A percentile compares a stretch with the other conserved stretches of the same genome.
These are phyloP conservation scores for Archips xylosteana DNA, from an alignment of 2,888 invertebrate genomes.

Conservation along the genomic window DNA sequence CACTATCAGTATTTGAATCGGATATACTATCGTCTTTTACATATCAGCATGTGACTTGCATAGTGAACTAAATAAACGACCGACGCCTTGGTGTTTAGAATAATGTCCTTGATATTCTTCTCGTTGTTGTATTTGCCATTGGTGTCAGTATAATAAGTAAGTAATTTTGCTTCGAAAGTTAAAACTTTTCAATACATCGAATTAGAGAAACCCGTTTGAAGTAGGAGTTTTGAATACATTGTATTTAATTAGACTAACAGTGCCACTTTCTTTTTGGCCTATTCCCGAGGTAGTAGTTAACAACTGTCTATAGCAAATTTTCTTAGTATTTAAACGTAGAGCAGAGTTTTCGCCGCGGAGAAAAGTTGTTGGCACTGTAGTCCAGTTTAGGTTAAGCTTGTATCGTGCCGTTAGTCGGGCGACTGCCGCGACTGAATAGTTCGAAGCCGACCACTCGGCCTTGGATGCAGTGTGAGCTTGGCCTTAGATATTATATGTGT, in stretches of 20 bases:
- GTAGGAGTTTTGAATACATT: constrained; percentile 70
- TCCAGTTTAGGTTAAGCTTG: constrained; percentile 24
- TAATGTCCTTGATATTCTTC: constrained; percentile 65
- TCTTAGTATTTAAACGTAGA: constrained; percentile 21
- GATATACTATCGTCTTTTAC: constrained; percentile 78
- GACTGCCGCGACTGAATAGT: not conserved
- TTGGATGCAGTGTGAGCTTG: constrained; percentile 28
- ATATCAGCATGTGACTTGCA: constrained; percentile 84
- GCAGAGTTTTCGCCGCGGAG: not conserved
- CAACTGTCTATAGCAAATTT: constrained; percentile 9
- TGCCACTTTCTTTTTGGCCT: constrained; percentile 34
- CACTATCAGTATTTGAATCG: constrained; percentile 78
- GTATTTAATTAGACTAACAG: constrained; percentile 60
- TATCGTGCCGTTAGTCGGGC: constrained; percentile 26
- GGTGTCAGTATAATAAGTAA: constrained; percentile 62
- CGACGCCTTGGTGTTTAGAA: constrained; percentile 68
- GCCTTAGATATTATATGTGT: constrained; percentile 23
- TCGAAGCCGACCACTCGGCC: constrained; percentile 1
- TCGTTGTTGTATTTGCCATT: constrained; percentile 74
- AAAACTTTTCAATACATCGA: constrained; percentile 53
- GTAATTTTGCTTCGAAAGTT: constrained; percentile 69
- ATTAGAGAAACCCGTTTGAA: constrained; percentile 42
- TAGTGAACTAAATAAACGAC: constrained; percentile 72
- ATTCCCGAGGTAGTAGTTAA: constrained; percentile 13
- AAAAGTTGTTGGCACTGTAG: constrained; percentile 36